Evolutionary conservation across 2,113 vertebrate genomes (phyloP), one percentile per base, ranked within the genome.

Genomic region (Phoenicopterus ruber): DNA sequence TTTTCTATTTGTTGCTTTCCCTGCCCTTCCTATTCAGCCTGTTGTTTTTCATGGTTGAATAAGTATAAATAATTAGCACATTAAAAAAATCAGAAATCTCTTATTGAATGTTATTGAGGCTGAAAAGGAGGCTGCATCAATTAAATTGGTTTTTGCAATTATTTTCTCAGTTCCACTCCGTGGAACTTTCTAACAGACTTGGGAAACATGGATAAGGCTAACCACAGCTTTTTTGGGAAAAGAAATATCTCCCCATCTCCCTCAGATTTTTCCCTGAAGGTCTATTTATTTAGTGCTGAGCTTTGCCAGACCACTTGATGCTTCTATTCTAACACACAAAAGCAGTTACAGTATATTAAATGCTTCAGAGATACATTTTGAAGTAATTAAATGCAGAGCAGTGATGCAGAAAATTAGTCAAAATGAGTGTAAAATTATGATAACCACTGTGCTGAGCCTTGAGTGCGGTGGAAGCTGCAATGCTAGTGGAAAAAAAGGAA

Each of bases 391-490:
- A 91, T 82, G 52, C 66, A 77, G 62, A 70, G 54, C 86, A 91
- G 20, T n/a, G 77, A 58, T 85, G 91, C 89, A 93, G 95, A 96
- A 97, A 97, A 96, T 94, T 65, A 84, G 94, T 86, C 28, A 84
- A 92, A 96, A 94, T 95, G 85, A 82, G 95, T 94, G 81, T 95
- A 79, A 94, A 97, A 91, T 93, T 93, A 46, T 91, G 77, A 90
- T 87, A 89, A 89, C 84, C 77, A 73, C 73, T 24, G 20, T 77
- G 32, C 77, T 89, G 77, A 74, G 52, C 69, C 65, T 50, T 80
- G 28, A 76, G 24, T 72, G 17, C 2, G 9, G 52, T 71, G 52
- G 40, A 84, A 91, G 62, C 46, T 89, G 83, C 36, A 82, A n/a
- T 79, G 61, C 20, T 74, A 70, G 47, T 32, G 31, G 61, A 34